phyloP scores from a whole-genome alignment of 1,140 invertebrate genomes.

The Stenopsyche tienmushanensis region DNA sequence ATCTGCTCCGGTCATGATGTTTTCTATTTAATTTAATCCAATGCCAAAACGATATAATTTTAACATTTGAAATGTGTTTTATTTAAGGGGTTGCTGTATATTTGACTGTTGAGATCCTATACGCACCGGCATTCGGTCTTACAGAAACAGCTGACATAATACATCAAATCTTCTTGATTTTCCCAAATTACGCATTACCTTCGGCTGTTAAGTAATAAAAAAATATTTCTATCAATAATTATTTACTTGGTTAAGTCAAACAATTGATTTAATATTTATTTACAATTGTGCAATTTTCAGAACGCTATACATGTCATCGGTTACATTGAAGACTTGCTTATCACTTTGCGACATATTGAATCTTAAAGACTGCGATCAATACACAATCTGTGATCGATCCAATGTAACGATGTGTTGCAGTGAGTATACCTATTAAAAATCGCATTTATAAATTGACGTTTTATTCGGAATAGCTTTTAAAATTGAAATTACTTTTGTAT shows the following conservation, averaged over 20 bases:
- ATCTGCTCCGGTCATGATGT: no score
- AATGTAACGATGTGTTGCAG: constrained; percentile 57
- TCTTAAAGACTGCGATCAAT: constrained; percentile 48
- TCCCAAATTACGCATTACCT: constrained; percentile 67
- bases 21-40: no score
- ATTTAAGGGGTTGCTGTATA: constrained; percentile 53
- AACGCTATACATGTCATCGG: constrained; percentile 50
- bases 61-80: constrained; percentile 42
- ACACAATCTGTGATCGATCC: constrained; percentile 49
- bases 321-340: constrained; percentile 49
- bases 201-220: constrained; percentile 39
- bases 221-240: no score
- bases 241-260: no score
- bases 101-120: constrained; percentile 62
- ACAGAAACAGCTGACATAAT: no score
- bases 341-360: constrained; percentile 41
- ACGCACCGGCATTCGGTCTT: constrained; percentile 65
- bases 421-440: no score
- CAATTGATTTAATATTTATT: no score
- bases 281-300: no score
- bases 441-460: no score
- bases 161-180: constrained; percentile 62
- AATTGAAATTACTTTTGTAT: no score
- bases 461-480: no score
- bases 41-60: no score